Evolutionary conservation across 2,113 vertebrate species (phyloP).

Genomic region (Vireo altiloquus): DNA sequence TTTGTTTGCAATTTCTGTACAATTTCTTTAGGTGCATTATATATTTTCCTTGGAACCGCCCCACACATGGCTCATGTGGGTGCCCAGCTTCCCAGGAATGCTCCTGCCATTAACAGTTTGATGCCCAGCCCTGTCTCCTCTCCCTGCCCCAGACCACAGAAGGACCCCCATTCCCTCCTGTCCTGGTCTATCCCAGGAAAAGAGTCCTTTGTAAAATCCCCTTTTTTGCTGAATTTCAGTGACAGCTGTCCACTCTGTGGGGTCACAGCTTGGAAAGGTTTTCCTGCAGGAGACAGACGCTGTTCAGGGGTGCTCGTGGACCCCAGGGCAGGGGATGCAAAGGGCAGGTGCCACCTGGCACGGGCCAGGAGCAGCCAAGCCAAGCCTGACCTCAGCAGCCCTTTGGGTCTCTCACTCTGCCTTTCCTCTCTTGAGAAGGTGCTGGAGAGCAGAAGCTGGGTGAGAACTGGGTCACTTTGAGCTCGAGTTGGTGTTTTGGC

Average conservation of each 20-base stretch:
- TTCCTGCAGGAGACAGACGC: not conserved
- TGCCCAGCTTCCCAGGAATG: not conserved
- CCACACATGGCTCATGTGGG: not conserved
- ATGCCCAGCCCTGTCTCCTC: not conserved
- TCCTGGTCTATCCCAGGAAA: too few relatives aligned
- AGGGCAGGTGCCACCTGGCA: not conserved
- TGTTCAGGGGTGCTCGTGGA: not conserved
- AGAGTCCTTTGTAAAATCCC: not conserved
- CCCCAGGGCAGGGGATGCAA: rapidly evolving
- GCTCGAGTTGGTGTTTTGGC: not conserved
- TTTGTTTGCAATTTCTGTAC: constrained; percentile 59
- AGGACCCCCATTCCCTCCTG: not conserved
- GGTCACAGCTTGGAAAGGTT: not conserved
- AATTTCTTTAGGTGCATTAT: constrained; percentile 40
- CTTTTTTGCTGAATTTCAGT: rapidly evolving
- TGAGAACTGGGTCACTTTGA: rapidly evolving
- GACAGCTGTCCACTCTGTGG: not conserved
- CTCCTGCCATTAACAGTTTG: not conserved
- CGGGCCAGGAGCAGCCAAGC: not conserved
- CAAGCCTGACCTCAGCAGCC: not conserved
- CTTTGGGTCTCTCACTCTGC: not conserved
- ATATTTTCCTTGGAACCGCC: constrained; percentile 38
- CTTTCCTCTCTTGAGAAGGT: not conserved
- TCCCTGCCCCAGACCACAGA: not conserved
- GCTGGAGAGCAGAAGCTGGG: not conserved